Evolutionary conservation across 2,888 invertebrate species (phyloP).

Genomic region (Philereme transversata): DNA sequence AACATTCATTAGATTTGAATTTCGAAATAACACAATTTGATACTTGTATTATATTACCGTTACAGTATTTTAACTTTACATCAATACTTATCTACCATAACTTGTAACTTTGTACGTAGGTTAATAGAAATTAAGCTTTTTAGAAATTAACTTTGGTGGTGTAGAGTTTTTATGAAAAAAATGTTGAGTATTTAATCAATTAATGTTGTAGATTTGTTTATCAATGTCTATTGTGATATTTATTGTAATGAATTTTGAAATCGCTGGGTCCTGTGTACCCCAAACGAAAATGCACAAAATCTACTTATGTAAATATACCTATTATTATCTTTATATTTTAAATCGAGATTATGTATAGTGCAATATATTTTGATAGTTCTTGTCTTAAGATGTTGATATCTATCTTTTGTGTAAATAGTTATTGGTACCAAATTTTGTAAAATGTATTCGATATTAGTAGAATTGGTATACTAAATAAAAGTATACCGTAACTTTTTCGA

Average conservation of each 20-base stretch:
- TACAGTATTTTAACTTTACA: too few relatives aligned
- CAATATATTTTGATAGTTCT: constrained; percentile 35
- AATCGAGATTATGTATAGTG: constrained; percentile 23
- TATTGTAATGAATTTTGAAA: constrained; percentile 32
- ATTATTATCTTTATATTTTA: too few relatives aligned
- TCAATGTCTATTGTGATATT: constrained; percentile 34
- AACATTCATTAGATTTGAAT: too few relatives aligned
- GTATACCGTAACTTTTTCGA: constrained; percentile 15
- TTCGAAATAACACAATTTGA: too few relatives aligned
- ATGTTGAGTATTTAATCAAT: background rate
- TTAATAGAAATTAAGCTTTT: too few relatives aligned
- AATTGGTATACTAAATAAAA: constrained; percentile 11
- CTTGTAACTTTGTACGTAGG: too few relatives aligned
- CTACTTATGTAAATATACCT: constrained; percentile 12
- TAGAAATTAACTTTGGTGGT: too few relatives aligned
- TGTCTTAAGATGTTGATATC: constrained; percentile 17
- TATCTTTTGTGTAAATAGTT: constrained; percentile 14
- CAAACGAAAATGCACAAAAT: constrained; percentile 16
- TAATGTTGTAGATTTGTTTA: constrained; percentile 18
- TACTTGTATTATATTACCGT: too few relatives aligned
- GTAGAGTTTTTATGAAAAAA: background rate
- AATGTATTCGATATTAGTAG: constrained; percentile 11
- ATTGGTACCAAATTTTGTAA: constrained; percentile 15
- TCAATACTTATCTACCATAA: too few relatives aligned
- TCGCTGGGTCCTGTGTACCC: constrained; percentile 15